phyloP scores from a whole-genome alignment of 2,797 vertebrate genomes.

The Choloepus didactylus region DNA sequence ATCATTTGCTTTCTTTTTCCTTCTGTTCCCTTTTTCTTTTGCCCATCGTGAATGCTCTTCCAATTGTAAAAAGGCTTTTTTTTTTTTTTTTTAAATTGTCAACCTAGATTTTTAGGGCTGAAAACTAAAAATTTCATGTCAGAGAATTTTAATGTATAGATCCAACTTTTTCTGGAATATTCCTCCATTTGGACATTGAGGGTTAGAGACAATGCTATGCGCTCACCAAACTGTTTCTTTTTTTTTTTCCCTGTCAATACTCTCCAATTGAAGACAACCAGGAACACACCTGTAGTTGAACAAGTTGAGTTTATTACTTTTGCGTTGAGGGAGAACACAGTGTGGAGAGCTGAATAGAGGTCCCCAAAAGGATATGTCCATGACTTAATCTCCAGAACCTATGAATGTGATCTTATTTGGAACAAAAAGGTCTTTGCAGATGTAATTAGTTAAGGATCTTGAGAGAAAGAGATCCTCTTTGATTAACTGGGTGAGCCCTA shows the following conservation, averaged over 20 bases:
- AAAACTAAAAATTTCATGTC: background rate
- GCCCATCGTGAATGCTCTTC: background rate
- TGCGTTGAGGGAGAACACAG: background rate
- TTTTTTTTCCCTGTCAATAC: background rate
- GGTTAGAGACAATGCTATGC: background rate
- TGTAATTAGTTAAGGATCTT: background rate
- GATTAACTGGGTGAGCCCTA: background rate
- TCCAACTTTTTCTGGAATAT: background rate
- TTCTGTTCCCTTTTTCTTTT: background rate
- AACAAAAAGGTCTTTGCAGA: background rate
- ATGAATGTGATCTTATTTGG: background rate
- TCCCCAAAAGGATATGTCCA: background rate
- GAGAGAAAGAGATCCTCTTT: background rate
- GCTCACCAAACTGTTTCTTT: background rate
- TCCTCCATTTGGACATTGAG: background rate
- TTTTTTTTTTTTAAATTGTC: background rate
- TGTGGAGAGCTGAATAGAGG: background rate
- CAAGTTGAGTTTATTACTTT: background rate
- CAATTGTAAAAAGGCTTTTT: background rate
- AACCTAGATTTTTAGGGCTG: conserved; percentile 21
- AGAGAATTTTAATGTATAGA: background rate
- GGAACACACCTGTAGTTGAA: background rate
- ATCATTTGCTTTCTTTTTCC: background rate
- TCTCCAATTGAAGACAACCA: background rate
- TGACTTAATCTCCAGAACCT: background rate